Evolutionary conservation across 1,140 invertebrate genomes (phyloP), one percentile per base, ranked within the genome.

Genomic region (Bathynomus jamesi): DNA sequence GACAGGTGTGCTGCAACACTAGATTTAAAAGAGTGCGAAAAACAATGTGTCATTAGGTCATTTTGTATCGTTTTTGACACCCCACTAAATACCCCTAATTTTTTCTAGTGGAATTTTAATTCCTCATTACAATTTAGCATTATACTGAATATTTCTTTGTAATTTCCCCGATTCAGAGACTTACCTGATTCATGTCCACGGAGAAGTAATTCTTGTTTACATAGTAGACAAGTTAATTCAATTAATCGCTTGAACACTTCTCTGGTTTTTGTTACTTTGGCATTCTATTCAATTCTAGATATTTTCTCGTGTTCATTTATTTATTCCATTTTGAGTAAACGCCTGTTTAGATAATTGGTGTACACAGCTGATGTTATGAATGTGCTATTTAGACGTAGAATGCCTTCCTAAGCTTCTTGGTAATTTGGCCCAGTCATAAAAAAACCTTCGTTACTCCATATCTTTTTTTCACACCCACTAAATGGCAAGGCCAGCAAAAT

Each of bases 21-120:
- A 64, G 62, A 25, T 64, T 64, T 24, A 64, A 64, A 1, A 11
- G 25, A 64, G n/a, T 64, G 62, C 17, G 62, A 13, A 10, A 64
- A 64, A 29, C 62, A 64, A 64, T 64, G 62, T 3, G 62, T 64
- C 17, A 64, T 21, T 17, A 64, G 28, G 21, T 74, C 75, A 28
- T 75, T 78, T 61, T 75, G 76, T 28, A 75, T 78, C 40, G 21
- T 32, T 61, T 46, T 72, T 62, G 69, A 67, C 4, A 28, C n/a
- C 8, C 61, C 61, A 28, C n/a, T 65, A 40, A 63, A 74, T 25
- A 8, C 53, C 4, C 17, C 69, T 24, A 62, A 61, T 66, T 66
- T 66, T 65, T 65, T 61, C 53, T 29, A 72, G 65, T 76, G 71
- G 25, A 65, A 17, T 40, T 27, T 24, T 17, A 76, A 65, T 13